These are phyloP conservation scores for Timema cristinae DNA, from an alignment of 2,888 invertebrate species.

Conservation along the genomic window DNA sequence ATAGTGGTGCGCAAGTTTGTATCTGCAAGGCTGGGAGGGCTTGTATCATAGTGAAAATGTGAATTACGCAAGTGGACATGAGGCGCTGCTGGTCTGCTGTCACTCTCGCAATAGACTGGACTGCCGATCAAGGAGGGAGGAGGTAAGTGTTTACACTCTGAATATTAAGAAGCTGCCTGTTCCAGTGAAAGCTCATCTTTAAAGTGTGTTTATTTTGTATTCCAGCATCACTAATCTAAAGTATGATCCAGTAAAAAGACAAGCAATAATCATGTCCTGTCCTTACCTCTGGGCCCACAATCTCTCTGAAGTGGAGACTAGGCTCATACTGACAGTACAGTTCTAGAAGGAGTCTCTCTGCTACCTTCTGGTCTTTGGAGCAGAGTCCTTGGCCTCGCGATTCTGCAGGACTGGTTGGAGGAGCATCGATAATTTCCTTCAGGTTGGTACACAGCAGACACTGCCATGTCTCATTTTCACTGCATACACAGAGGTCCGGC, in stretches of 20 bases:
- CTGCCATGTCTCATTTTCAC: conserved; percentile 87
- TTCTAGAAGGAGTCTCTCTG: conserved; percentile 82
- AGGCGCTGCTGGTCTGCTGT: no score
- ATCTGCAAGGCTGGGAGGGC: no score
- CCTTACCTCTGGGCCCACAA: conserved; percentile 70
- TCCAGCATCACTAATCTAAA: no score
- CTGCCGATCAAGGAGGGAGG: no score
- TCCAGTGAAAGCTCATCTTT: no score
- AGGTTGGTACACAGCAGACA: conserved; percentile 86
- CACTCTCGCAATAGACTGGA: no score
- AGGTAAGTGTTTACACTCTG: background rate
- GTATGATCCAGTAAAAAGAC: background rate
- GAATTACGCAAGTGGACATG: no score
- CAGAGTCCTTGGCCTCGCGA: conserved; percentile 49
- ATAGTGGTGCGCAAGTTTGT: no score
- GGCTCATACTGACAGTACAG: conserved; percentile 88
- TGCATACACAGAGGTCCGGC: conserved; percentile 39
- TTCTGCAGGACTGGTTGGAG: conserved; percentile 42
- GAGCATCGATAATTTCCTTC: conserved; percentile 52
- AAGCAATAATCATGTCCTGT: no score
- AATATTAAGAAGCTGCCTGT: background rate
- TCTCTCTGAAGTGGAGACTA: conserved; percentile 83
- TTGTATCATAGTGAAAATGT: no score
- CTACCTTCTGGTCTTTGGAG: conserved; percentile 61
- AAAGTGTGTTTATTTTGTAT: no score